phyloP scores from a whole-genome alignment of 2,888 invertebrate species.

The Archips crataeganus region DNA sequence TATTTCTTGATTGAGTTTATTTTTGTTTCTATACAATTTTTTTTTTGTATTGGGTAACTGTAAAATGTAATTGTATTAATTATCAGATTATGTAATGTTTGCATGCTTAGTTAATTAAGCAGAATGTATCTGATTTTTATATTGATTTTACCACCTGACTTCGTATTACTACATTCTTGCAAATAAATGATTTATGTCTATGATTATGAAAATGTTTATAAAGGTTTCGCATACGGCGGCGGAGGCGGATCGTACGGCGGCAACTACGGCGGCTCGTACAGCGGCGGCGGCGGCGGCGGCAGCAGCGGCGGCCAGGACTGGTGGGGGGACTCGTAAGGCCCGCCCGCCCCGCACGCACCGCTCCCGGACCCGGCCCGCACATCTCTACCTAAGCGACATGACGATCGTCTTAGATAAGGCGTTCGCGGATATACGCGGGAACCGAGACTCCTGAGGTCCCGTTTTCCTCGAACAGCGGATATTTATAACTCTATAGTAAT shows the following conservation, averaged over 20 bases:
- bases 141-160: too few species aligned
- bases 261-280: conserved; percentile 79
- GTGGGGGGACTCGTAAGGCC: conserved; percentile 80
- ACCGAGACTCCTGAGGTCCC: conserved; percentile 18
- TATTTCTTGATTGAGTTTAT: too few species aligned
- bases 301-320: conserved; percentile 77
- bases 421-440: conserved; percentile 20
- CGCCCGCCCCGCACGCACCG: conserved; percentile 44
- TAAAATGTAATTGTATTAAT: too few species aligned
- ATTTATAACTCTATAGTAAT: conserved; percentile 29
- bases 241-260: conserved; percentile 76
- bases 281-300: conserved; percentile 76
- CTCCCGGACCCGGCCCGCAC: conserved; percentile 19
- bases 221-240: conserved; percentile 75
- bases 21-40: too few species aligned
- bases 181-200: too few species aligned
- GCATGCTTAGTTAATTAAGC: too few species aligned
- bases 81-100: too few species aligned
- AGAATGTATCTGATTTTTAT: too few species aligned
- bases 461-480: conserved; percentile 31
- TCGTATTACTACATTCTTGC: too few species aligned
- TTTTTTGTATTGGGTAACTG: too few species aligned
- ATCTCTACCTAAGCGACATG: conserved; percentile 28
- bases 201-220: neutral
- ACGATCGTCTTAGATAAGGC: conserved; percentile 22